Conservation (phyloP, 2,113 vertebrate genomes). For the Silurus asotus region DNA sequence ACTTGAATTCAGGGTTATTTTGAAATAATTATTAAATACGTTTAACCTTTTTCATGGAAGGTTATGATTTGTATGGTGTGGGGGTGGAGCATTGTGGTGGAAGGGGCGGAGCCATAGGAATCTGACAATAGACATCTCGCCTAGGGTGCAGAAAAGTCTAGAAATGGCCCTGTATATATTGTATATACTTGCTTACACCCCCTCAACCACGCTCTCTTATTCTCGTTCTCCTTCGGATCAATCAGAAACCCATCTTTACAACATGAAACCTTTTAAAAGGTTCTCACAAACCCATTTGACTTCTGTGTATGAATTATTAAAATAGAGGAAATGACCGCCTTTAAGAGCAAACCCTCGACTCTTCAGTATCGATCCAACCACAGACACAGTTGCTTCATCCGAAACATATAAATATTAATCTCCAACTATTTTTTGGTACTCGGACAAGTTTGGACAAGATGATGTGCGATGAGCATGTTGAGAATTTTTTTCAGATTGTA, state of each 20-base stretch:
- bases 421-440: neutral
- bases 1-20: too few species aligned
- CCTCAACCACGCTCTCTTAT: neutral
- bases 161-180: too few species aligned
- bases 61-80: too few species aligned
- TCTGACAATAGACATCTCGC: too few species aligned
- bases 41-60: too few species aligned
- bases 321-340: neutral
- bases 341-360: neutral
- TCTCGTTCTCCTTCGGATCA: neutral
- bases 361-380: neutral
- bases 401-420: neutral
- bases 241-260: slow-evolving; percentile 1
- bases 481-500: neutral
- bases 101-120: too few species aligned
- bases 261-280: neutral
- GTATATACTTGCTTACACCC: neutral
- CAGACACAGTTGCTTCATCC: neutral
- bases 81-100: too few species aligned
- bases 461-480: too few species aligned
- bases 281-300: neutral
- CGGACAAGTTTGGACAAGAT: slow-evolving; percentile 3
- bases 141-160: too few species aligned
- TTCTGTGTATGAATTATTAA: slow-evolving; percentile 4
- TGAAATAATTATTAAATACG: too few species aligned